phyloP scores from a whole-genome alignment of 2,113 vertebrate species.

The Syrmaticus mikado region DNA sequence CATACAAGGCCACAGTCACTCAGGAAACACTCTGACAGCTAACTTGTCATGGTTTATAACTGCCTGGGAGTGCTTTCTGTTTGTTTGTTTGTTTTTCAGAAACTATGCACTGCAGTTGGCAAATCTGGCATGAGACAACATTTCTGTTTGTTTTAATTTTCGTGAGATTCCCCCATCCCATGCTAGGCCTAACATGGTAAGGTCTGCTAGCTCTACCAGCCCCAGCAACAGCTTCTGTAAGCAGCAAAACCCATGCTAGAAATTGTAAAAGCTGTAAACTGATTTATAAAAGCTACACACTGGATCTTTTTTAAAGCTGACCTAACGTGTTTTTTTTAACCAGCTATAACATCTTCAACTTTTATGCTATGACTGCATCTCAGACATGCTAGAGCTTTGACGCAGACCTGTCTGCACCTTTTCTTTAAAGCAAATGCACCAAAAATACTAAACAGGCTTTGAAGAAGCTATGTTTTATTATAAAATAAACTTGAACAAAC shows the following conservation, averaged over 20 bases:
- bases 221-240: not conserved
- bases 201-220: not conserved
- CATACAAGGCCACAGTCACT: not conserved
- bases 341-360: not conserved
- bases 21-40: not conserved
- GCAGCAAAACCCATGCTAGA: not conserved
- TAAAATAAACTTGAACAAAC: constrained; percentile 17
- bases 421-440: not conserved
- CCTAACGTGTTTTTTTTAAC: not conserved
- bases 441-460: constrained; percentile 3
- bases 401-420: not conserved
- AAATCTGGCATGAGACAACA: not conserved
- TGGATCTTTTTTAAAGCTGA: constrained; percentile 3
- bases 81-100: not conserved
- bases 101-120: not conserved
- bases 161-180: not conserved
- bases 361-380: constrained; percentile 1
- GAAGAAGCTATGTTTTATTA: not conserved
- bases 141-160: not conserved
- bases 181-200: rapidly evolving
- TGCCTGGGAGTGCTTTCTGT: not conserved
- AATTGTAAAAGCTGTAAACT: not conserved
- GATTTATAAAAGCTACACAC: not conserved
- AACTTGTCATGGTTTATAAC: not conserved
- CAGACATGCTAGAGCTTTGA: not conserved